Evolutionary conservation across 2,113 vertebrate genomes (phyloP), one percentile per base, ranked within the genome.

Genomic region (Scolopax mira): DNA sequence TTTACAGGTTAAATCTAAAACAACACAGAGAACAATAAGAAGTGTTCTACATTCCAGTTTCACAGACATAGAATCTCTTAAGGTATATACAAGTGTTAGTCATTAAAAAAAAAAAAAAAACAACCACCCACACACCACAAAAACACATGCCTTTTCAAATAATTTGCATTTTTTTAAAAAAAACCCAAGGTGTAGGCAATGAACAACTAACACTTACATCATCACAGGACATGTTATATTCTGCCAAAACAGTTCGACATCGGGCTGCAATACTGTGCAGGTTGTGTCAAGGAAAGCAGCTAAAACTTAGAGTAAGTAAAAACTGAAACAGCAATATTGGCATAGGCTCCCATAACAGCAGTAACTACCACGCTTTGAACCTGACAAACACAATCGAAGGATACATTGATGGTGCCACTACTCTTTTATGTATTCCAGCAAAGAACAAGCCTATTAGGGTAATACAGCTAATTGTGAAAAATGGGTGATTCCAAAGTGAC

Each of bases 201-300:
- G 35, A 90, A 81, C 48, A 9, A 46, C 48, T 37, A 66, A 64
- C 85, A 99, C 99, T 99, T 97, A 99, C 99, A 89, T 99, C 99
- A 96, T 99, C 99, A 97, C 99, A 99, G 93, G 99, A 99, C 99
- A 99, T 99, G 95, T 99, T 99, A 98, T 99, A 99, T 96, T 99
- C 99, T 96, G 99, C 99, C 97, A 99, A 97, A 96, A 99, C 98
- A 18, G 99, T 99, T 97, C 99, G 98, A 98, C 99, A 99, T 81
- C 99, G 98, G 57, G 99, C 99, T 89, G 99, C 99, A 93, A 99
- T 99, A 97, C 99, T 99, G 98, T 30, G 90, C 35, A 33, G 51
- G 37, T 9, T 60, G 22, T 7, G 93, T 98, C 98, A 98, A 99
- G 98, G 97, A 98, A 98, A 96, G 93, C 73, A 44, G 17, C 27